These are phyloP conservation scores for Auanema freiburgensis DNA, from an alignment of 2,888 invertebrate genomes.

Conservation along the genomic window DNA sequence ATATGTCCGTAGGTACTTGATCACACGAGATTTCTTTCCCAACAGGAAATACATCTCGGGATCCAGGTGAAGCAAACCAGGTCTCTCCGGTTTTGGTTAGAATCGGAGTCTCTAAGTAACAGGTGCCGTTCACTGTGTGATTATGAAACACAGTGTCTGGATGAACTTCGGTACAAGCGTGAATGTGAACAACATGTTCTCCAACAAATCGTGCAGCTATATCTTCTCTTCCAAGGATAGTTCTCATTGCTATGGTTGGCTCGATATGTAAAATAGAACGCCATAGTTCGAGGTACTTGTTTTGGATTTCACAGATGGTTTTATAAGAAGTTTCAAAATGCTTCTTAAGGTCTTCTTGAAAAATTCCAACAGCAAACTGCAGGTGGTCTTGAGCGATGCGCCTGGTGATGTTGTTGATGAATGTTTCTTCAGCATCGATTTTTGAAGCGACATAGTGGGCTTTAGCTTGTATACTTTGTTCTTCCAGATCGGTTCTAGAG, in stretches of 20 bases:
- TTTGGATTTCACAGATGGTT: constrained; percentile 20
- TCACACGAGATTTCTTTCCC: not conserved
- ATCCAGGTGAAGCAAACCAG: constrained; percentile 7
- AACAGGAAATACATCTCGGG: not conserved
- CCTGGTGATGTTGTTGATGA: not conserved
- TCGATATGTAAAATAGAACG: constrained; percentile 21
- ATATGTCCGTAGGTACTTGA: not conserved
- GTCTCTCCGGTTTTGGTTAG: not conserved
- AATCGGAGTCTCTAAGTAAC: constrained; percentile 23
- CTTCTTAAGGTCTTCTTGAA: not conserved
- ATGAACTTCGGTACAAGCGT: constrained; percentile 13
- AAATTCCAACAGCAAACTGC: not conserved
- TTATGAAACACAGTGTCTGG: constrained; percentile 1
- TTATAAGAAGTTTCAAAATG: constrained; percentile 1
- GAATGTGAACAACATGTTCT: constrained; percentile 12
- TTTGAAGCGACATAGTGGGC: not conserved
- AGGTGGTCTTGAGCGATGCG: not conserved
- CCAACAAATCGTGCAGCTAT: constrained; percentile 22
- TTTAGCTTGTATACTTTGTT: not conserved
- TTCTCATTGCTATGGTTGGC: constrained; percentile 25
- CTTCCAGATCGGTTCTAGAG: not conserved
- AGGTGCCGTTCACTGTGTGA: constrained; percentile 20
- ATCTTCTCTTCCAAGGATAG: constrained; percentile 23
- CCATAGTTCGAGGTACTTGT: constrained; percentile 17
- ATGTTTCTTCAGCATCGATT: not conserved